Base-by-base conservation (phyloP, 1,140 invertebrate species). In the Zaprionus africanus region DNA sequence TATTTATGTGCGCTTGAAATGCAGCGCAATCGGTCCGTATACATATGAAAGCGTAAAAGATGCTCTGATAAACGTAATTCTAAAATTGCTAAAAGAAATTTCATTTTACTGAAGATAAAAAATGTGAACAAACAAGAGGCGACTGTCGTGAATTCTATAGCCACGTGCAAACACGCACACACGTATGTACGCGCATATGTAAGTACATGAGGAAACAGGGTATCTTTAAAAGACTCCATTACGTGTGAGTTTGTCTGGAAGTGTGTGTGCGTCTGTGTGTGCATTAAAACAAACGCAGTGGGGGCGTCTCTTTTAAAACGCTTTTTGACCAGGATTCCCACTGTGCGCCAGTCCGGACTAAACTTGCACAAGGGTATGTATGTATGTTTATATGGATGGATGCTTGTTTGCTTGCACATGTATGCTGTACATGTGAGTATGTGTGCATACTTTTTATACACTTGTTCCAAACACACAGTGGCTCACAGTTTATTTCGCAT, bases 261-360 rank as follows among this genome's bases (percentile, higher is more conserved):
- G 54, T 15, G 17, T 41, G 34, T 49, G 11, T 60, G 38, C 17
- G 38, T 17, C 24, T 41, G 51, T 38, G 51, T 46, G 26, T 58
- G 54, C 46, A 24, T 51, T 51, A 24, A 51, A 24, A 51, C 46
- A 19, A 51, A 22, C 22, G 41, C 41, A 46, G 41, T 51, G 19
- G 19, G 17, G 46, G 46, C 17, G 19, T 24, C 46, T 22, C 46
- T 56, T 56, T 56, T 56, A 26, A n/a, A 56, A 28, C 53, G 53
- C 15, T 28, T 56, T 56, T 56, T 24, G 22, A 28, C 53, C 24
- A 28, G 53, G 24, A n/a, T 56, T 12, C 56, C 56, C 56, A 58
- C 56, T 26, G 56, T 36, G 15, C 56, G 56, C 62, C 67, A 60
- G 56, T 31, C 17, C 22, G 41, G 49, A 60, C 67, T 70, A 70